These are phyloP conservation scores for Pogonophryne albipinna DNA, from an alignment of 2,797 vertebrate genomes.

Conservation along the genomic window DNA sequence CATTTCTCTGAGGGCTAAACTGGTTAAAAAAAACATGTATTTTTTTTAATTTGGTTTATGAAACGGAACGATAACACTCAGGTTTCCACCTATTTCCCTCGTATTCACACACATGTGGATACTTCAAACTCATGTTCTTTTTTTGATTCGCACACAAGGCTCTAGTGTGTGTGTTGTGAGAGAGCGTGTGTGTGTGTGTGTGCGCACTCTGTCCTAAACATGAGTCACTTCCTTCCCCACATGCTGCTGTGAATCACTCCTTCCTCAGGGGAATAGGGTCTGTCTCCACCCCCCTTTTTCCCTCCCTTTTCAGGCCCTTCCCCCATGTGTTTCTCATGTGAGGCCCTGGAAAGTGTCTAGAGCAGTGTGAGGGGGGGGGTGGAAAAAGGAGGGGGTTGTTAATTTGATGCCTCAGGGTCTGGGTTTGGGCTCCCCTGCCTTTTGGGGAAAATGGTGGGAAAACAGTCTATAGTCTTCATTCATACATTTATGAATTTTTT, in stretches of 20 bases:
- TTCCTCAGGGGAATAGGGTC: conserved; percentile 88
- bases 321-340: conserved; percentile 75
- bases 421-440: conserved; percentile 63
- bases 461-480: conserved; percentile 44
- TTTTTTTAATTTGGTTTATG: too few species aligned
- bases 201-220: conserved; percentile 87
- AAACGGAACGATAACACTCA: too few species aligned
- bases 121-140: conserved; percentile 40
- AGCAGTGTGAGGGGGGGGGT: conserved; percentile 40
- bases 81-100: conserved; percentile 24
- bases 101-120: conserved; percentile 41
- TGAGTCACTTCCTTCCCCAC: conserved; percentile 99
- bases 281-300: conserved; percentile 84
- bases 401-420: conserved; percentile 72
- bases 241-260: conserved; percentile 97
- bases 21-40: too few species aligned
- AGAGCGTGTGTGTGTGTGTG: conserved; percentile 73
- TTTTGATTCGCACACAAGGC: conserved; percentile 55
- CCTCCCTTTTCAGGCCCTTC: conserved; percentile 75
- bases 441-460: conserved; percentile 68
- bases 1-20: too few species aligned
- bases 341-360: conserved; percentile 81
- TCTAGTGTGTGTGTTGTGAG: conserved; percentile 57
- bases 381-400: conserved; percentile 68
- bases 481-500: conserved; percentile 50